These are phyloP conservation scores for Helostoma temminkii DNA, from an alignment of 2,797 vertebrate genomes.

Conservation along the genomic window DNA sequence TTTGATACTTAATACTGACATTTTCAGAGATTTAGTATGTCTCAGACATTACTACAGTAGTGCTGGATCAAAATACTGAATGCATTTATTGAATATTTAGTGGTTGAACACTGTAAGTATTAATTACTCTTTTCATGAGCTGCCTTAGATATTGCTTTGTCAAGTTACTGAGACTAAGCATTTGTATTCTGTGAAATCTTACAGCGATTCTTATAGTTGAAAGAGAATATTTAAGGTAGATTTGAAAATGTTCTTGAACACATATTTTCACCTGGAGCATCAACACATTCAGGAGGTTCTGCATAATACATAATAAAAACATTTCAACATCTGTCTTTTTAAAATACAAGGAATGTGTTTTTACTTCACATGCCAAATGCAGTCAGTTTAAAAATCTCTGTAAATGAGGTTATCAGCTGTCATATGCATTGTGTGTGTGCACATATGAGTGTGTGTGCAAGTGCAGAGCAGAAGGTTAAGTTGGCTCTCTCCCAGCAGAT, in stretches of 20 bases:
- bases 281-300: constrained; percentile 25
- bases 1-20: no score
- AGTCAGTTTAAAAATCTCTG: background rate
- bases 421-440: constrained; percentile 18
- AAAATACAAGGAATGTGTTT: background rate
- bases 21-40: no score
- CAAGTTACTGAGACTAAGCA: background rate
- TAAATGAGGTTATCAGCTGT: constrained; percentile 22
- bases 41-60: no score
- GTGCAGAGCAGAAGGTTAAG: constrained; percentile 50
- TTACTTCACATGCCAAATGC: background rate
- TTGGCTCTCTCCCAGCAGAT: constrained; percentile 52
- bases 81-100: no score
- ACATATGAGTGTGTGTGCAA: constrained; percentile 9
- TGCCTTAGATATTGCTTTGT: background rate
- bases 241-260: constrained; percentile 5
- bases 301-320: constrained; percentile 23
- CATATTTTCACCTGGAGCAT: constrained; percentile 11
- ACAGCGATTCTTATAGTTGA: background rate
- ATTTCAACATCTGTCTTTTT: constrained; percentile 22
- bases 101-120: no score
- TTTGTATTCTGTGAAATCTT: background rate
- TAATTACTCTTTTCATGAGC: no score
- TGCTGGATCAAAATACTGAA: no score
- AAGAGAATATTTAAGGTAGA: background rate